Evolutionary conservation across 2,797 vertebrate genomes (phyloP).

Genomic region (Glyptemys insculpta): DNA sequence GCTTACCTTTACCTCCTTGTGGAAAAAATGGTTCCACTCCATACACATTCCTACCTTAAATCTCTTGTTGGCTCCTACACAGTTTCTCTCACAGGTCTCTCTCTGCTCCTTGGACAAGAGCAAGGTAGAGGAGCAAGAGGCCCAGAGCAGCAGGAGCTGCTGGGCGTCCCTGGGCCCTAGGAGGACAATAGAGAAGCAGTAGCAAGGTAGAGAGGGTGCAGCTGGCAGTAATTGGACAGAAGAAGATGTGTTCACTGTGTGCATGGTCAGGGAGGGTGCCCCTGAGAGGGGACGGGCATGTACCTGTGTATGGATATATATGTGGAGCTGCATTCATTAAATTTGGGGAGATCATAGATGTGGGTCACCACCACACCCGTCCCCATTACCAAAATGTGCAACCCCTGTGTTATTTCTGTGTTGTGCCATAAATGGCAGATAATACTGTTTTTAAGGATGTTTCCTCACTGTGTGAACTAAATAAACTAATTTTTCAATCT

Average conservation of each 20-base stretch:
- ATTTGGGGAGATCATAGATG: background rate
- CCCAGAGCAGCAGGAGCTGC: background rate
- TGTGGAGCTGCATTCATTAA: background rate
- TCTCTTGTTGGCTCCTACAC: background rate
- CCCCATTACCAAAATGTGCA: background rate
- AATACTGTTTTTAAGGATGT: background rate
- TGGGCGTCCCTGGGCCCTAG: background rate
- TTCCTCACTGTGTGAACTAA: constrained; percentile 30
- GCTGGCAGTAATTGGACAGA: background rate
- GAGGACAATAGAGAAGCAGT: background rate
- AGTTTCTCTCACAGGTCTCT: background rate
- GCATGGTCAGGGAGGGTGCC: background rate
- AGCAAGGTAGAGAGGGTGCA: no score
- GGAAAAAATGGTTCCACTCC: background rate
- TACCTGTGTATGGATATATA: background rate
- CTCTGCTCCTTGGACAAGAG: background rate
- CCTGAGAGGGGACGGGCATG: background rate
- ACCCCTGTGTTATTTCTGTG: background rate
- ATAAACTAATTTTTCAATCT: background rate
- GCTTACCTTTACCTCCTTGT: background rate
- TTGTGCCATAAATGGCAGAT: background rate
- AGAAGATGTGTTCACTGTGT: background rate
- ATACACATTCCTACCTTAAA: background rate
- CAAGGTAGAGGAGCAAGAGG: background rate
- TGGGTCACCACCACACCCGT: background rate